Evolutionary conservation across 2,113 vertebrate species (phyloP).

Genomic region (Nansenia antarctica): DNA sequence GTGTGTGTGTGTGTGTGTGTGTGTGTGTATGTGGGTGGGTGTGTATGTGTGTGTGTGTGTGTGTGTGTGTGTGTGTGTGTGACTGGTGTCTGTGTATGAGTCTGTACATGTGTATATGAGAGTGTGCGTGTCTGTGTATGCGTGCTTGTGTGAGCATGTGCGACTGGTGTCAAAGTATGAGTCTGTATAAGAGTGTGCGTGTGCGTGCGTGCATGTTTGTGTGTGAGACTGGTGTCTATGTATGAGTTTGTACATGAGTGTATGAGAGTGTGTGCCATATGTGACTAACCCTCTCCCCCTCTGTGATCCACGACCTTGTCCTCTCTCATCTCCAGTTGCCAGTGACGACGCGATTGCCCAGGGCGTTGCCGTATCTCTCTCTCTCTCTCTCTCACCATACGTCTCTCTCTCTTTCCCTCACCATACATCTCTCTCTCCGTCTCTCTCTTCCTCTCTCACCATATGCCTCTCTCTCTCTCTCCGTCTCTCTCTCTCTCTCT

Average conservation of each 20-base stretch:
- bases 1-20: neutral
- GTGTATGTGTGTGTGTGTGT: constrained; percentile 4
- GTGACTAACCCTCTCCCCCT: constrained; percentile 54
- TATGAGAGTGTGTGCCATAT: constrained; percentile 15
- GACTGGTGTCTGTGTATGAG: neutral
- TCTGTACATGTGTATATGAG: no score
- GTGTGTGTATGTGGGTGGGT: constrained; percentile 1
- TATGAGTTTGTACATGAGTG: neutral
- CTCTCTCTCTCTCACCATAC: neutral
- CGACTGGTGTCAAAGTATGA: no score
- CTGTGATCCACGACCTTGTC: constrained; percentile 71
- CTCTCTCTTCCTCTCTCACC: neutral
- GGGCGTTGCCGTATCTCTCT: constrained; percentile 40
- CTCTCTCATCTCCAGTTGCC: constrained; percentile 60
- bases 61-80: neutral
- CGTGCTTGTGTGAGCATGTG: neutral
- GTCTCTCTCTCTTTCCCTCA: neutral
- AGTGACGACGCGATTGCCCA: constrained; percentile 57
- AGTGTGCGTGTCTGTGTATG: neutral
- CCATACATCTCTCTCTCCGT: neutral
- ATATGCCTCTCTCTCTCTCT: neutral
- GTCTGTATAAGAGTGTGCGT: neutral
- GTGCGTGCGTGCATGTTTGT: neutral
- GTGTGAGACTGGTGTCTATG: neutral
- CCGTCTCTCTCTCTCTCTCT: constrained; percentile 8